Evolutionary conservation across 2,797 vertebrate genomes (phyloP).

Genomic region (Orestias chungarensis): DNA sequence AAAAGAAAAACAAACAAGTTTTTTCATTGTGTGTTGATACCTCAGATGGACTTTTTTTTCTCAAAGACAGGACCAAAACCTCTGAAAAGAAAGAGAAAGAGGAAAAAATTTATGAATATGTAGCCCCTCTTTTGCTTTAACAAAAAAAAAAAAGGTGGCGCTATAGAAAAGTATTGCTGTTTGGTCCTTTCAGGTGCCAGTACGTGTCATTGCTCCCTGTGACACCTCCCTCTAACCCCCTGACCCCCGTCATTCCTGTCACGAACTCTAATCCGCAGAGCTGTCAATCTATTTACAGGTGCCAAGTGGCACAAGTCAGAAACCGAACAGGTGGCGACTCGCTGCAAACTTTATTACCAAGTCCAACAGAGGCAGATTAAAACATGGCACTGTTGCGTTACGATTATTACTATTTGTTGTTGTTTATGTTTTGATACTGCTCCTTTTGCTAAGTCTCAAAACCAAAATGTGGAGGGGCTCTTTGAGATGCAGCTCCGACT

Average conservation of each 20-base stretch:
- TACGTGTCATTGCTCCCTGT: slow-evolving; percentile 79
- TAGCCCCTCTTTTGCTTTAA: slow-evolving; percentile 84
- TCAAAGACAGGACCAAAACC: slow-evolving; percentile 87
- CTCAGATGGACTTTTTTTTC: slow-evolving; percentile 86
- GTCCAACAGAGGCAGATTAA: slow-evolving; percentile 56
- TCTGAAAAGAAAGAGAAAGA: slow-evolving; percentile 74
- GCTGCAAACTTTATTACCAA: slow-evolving; percentile 52
- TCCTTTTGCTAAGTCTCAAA: slow-evolving; percentile 56
- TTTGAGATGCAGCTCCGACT: slow-evolving; percentile 75
- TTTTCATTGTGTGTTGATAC: slow-evolving; percentile 84
- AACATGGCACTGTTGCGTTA: slow-evolving; percentile 57
- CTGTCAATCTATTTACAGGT: slow-evolving; percentile 76
- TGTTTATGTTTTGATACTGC: slow-evolving; percentile 53
- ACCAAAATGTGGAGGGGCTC: slow-evolving; percentile 72
- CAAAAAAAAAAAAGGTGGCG: slow-evolving; percentile 64
- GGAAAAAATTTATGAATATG: slow-evolving; percentile 75
- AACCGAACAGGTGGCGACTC: slow-evolving; percentile 54
- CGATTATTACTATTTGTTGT: background rate
- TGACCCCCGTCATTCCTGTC: slow-evolving; percentile 76
- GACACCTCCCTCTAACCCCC: slow-evolving; percentile 67
- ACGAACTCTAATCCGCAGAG: slow-evolving; percentile 74
- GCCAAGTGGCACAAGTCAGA: slow-evolving; percentile 47
- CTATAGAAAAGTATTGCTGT: slow-evolving; percentile 76
- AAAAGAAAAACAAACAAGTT: slow-evolving; percentile 78
- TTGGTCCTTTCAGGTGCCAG: slow-evolving; percentile 82